A percentile compares a stretch with the other conserved stretches of the same genome.
These are phyloP conservation scores for Coenobita brevimanus DNA, from an alignment of 1,140 invertebrate species.

Conservation along the genomic window DNA sequence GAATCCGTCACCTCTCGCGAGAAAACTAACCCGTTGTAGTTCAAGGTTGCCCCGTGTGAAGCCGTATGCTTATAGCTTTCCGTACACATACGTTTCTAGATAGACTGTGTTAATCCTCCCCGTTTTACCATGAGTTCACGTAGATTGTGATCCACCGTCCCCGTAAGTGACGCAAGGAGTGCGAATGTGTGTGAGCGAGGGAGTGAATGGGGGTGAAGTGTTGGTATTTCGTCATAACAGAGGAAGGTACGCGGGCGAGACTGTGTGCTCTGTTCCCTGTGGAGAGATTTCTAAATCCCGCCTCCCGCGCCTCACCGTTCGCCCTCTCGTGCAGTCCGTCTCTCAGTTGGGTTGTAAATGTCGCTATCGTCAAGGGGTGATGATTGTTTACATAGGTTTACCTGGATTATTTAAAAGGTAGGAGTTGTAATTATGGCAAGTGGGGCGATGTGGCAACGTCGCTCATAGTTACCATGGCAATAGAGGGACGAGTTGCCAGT, in stretches of 20 bases:
- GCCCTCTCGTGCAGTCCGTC: not conserved
- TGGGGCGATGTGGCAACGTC: constrained; percentile 19
- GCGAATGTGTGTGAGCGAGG: constrained; percentile 1
- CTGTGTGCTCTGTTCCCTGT: not conserved
- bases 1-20: no score
- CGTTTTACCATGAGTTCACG: no score
- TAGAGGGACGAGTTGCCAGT: constrained; percentile 20
- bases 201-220: not conserved
- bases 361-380: not conserved
- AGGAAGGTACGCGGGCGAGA: not conserved
- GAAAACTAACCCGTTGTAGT: no score
- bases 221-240: constrained; percentile 42
- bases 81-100: no score
- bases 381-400: not conserved
- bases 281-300: not conserved
- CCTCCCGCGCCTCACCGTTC: not conserved
- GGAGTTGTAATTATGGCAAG: no score
- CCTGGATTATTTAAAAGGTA: no score
- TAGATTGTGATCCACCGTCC: not conserved
- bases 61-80: no score
- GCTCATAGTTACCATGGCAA: constrained; percentile 37
- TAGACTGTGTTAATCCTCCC: not conserved
- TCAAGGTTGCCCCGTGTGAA: no score
- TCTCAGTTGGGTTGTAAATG: not conserved
- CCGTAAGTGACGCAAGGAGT: not conserved